These are phyloP conservation scores for Hyposoter dolosus DNA, from an alignment of 2,888 invertebrate species.

Conservation along the genomic window DNA sequence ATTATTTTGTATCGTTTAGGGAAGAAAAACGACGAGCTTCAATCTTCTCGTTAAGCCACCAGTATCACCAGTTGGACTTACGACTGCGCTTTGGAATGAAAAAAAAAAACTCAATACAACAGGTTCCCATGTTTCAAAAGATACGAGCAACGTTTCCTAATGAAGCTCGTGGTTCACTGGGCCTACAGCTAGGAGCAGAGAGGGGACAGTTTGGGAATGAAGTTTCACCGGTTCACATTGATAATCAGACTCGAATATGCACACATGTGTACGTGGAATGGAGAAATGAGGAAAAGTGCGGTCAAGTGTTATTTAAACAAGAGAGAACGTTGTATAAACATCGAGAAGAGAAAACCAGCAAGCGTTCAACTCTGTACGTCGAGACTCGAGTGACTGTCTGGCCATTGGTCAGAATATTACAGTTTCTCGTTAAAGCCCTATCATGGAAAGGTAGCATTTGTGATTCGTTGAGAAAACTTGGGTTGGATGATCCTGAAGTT, in stretches of 20 bases:
- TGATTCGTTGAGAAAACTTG: not conserved
- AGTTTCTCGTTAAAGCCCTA: not conserved
- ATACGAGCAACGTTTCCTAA: not conserved
- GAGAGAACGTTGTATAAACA: not conserved
- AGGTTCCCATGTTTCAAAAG: not conserved
- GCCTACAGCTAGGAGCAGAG: not conserved
- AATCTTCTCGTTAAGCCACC: too few relatives aligned
- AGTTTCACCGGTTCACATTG: conserved; percentile 27
- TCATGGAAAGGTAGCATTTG: not conserved
- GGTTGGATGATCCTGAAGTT: not conserved
- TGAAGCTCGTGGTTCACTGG: not conserved
- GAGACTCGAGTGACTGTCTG: not conserved
- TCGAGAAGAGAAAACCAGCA: not conserved
- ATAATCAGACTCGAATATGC: not conserved
- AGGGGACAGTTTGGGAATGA: conserved; percentile 20
- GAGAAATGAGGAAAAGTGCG: conserved; percentile 6
- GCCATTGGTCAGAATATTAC: too few relatives aligned
- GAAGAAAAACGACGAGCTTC: too few relatives aligned
- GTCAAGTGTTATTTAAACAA: not conserved
- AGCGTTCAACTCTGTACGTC: not conserved
- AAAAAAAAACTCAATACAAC: not conserved
- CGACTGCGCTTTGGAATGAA: too few relatives aligned
- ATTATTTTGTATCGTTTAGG: too few relatives aligned
- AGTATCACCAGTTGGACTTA: too few relatives aligned
- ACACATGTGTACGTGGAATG: not conserved